Conservation (phyloP, 2,888 invertebrate genomes). For the Caenorhabditis parvicauda region DNA sequence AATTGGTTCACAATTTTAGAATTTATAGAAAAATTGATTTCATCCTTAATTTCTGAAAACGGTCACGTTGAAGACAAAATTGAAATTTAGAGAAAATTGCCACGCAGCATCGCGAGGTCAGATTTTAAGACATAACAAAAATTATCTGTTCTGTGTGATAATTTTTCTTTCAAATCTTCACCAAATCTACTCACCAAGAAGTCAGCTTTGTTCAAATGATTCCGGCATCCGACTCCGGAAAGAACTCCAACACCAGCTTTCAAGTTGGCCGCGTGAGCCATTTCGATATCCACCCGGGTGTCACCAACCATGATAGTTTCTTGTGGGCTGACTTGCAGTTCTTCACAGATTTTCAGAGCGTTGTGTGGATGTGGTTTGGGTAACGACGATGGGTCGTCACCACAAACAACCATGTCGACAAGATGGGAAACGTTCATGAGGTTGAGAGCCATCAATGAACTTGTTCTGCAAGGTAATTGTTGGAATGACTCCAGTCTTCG, state of each 20-base stretch:
- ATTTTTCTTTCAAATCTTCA: too few species aligned
- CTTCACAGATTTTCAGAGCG: conserved; percentile 60
- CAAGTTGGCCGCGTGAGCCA: conserved; percentile 65
- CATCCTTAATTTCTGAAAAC: too few species aligned
- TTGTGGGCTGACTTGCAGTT: conserved; percentile 49
- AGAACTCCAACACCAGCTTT: conserved; percentile 65
- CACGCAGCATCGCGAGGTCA: too few species aligned
- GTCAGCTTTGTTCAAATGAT: conserved; percentile 55
- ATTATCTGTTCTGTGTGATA: too few species aligned
- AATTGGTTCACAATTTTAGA: too few species aligned
- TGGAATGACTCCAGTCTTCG: too few species aligned
- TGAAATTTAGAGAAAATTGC: too few species aligned
- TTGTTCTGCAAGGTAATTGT: conserved; percentile 33
- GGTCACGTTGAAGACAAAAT: too few species aligned
- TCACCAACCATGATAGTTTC: conserved; percentile 66
- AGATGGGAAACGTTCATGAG: conserved; percentile 51
- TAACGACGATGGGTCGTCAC: conserved; percentile 64
- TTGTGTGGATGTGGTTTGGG: conserved; percentile 66
- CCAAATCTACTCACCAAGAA: conserved; percentile 45
- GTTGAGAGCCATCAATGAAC: conserved; percentile 48
- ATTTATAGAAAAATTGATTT: too few species aligned
- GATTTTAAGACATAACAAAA: neutral
- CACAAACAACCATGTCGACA: conserved; percentile 65
- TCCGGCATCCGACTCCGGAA: conserved; percentile 62
- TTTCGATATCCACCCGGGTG: conserved; percentile 65